Conservation (phyloP, 2,888 invertebrate species). For the Rhingia campestris region DNA sequence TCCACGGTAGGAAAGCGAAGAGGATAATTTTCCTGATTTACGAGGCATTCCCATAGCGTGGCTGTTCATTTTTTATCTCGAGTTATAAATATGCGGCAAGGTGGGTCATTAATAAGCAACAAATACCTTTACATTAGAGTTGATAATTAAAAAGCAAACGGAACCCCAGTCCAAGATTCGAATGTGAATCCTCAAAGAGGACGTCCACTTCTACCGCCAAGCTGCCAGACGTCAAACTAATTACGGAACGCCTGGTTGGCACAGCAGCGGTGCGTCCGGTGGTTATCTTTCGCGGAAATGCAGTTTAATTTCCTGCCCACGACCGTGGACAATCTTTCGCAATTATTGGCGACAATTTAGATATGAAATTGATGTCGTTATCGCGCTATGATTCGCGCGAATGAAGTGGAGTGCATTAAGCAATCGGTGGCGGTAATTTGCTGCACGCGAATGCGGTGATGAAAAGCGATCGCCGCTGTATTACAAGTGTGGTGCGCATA, state of each 20-base stretch:
- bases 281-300: conserved; percentile 62
- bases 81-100: conserved; percentile 44
- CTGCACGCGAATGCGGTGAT: conserved; percentile 62
- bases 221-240: conserved; percentile 19
- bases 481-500: conserved; percentile 35
- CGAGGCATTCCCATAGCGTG: conserved; percentile 29
- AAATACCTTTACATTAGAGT: conserved; percentile 16
- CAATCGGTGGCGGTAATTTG: conserved; percentile 64
- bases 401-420: conserved; percentile 62
- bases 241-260: background rate
- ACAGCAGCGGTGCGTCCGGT: background rate
- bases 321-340: conserved; percentile 35
- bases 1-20: conserved; percentile 22
- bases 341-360: conserved; percentile 70
- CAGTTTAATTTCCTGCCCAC: conserved; percentile 65
- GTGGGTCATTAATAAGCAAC: conserved; percentile 39
- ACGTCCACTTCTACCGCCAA: conserved; percentile 3
- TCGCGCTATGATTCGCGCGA: conserved; percentile 48
- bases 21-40: conserved; percentile 63
- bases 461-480: conserved; percentile 58
- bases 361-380: conserved; percentile 61
- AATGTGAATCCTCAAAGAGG: conserved; percentile 23
- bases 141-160: conserved; percentile 32
- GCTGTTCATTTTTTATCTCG: conserved; percentile 42
- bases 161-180: background rate